A percentile compares a stretch with the other conserved stretches of the same genome.
Evolutionary conservation across 2,888 invertebrate species (phyloP).

Genomic region (Petrolisthes manimaculis): DNA sequence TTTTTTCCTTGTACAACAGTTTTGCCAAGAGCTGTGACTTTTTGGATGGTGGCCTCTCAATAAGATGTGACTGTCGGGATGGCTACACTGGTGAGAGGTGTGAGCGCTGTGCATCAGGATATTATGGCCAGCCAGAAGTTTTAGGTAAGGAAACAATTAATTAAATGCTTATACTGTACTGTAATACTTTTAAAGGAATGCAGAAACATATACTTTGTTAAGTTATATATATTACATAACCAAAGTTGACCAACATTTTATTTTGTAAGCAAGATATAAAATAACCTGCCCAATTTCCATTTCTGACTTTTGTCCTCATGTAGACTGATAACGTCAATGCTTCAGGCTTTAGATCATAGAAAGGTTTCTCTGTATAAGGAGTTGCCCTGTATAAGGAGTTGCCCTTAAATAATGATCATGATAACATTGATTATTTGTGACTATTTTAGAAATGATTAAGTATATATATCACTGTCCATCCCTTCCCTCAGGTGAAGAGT

Average conservation of each 20-base stretch:
- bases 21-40: slow-evolving; percentile 89
- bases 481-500: slow-evolving; percentile 77
- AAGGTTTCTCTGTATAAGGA: no score
- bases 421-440: no score
- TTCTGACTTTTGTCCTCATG: no score
- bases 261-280: not conserved
- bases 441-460: no score
- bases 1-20: slow-evolving; percentile 71
- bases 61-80: slow-evolving; percentile 82
- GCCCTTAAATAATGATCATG: no score
- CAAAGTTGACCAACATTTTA: not conserved
- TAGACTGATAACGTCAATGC: no score
- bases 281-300: not conserved
- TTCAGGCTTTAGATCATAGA: no score
- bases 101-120: slow-evolving; percentile 90
- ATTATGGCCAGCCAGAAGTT: slow-evolving; percentile 85
- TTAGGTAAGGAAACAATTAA: slow-evolving; percentile 70
- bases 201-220: not conserved
- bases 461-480: no score
- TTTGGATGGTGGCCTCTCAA: slow-evolving; percentile 77
- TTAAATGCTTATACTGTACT: not conserved
- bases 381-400: no score
- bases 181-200: not conserved
- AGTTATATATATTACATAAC: not conserved
- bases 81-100: slow-evolving; percentile 90